phyloP scores from a whole-genome alignment of 2,888 invertebrate genomes.

The Campopleginae sp. region DNA sequence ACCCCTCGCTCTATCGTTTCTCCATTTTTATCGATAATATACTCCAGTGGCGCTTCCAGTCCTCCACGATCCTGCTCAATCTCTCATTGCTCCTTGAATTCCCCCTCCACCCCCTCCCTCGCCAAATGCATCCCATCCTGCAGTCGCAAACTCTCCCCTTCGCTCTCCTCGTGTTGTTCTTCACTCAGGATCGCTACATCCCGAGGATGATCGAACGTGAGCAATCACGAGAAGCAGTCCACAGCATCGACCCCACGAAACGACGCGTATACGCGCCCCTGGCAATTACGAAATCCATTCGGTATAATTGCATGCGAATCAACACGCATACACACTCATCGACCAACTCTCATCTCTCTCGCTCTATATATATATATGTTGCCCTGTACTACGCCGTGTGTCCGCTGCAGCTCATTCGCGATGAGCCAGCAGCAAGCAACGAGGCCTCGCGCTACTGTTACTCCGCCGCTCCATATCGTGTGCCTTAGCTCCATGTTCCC shows the following conservation, averaged over 20 bases:
- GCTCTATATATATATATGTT: background rate
- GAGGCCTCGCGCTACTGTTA: slow-evolving; percentile 1
- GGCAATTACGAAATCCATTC: slow-evolving; percentile 84
- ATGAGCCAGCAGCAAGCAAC: background rate
- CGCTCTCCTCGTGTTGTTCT: slow-evolving; percentile 21
- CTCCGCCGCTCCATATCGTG: background rate
- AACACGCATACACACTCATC: slow-evolving; percentile 50
- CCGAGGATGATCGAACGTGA: slow-evolving; percentile 78
- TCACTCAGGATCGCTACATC: slow-evolving; percentile 58
- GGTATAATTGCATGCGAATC: slow-evolving; percentile 83
- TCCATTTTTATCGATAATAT: slow-evolving; percentile 70
- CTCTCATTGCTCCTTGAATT: slow-evolving; percentile 13
- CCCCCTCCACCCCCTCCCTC: background rate
- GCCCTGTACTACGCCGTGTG: background rate
- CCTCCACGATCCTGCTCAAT: slow-evolving; percentile 12
- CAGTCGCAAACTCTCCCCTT: background rate
- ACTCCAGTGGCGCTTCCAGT: slow-evolving; percentile 23
- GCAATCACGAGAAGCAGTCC: slow-evolving; percentile 75
- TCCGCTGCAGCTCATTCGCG: background rate
- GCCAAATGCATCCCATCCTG: slow-evolving; percentile 4
- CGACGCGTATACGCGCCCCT: slow-evolving; percentile 56
- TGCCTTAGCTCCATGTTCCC: background rate
- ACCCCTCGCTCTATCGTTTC: slow-evolving; percentile 16
- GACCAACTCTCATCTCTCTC: background rate
- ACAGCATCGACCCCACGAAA: slow-evolving; percentile 12